Evolutionary conservation across 2,888 invertebrate species (phyloP), one percentile per base, ranked within the genome.

Genomic region (Diplazon laetatorius): DNA sequence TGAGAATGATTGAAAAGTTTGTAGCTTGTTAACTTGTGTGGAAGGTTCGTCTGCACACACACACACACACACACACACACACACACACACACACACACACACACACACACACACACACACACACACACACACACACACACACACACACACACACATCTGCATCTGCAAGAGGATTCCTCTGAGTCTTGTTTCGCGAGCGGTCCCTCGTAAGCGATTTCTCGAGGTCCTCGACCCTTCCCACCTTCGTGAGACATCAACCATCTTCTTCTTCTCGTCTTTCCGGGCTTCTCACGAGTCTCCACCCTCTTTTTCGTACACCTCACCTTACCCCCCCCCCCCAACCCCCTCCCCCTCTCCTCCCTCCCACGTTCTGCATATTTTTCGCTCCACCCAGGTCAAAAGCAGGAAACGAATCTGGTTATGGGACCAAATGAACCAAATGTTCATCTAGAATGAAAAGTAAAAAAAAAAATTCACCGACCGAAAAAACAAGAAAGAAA

Each of bases 101-200:
- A n/a, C n/a, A n/a, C n/a, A n/a, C n/a, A n/a, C n/a, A n/a, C n/a
- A n/a, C n/a, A n/a, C n/a, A n/a, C n/a, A n/a, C n/a, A n/a, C n/a
- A n/a, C n/a, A n/a, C n/a, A n/a, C n/a, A n/a, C n/a, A n/a, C n/a
- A n/a, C n/a, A n/a, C n/a, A n/a, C n/a, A n/a, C n/a, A n/a, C n/a
- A n/a, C n/a, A n/a, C n/a, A n/a, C n/a, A n/a, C n/a, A n/a, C n/a
- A n/a, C n/a, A n/a, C n/a, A n/a, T n/a, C 68, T 68, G 68, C 78
- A 70, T 70, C 74, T 71, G 74, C 78, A 55, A 35, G 55, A 74
- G 55, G 60, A 78, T 52, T 52, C 66, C 66, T 65, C 65, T n/a
- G n/a, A 37, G 74, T 76, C 46, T 74, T 12, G 44, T 65, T 70
- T 60, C 52, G 48, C 20, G 39, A n/a, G n/a, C 16, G 65, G 20